Evolutionary conservation across 2,888 invertebrate genomes (phyloP).

Genomic region (Tachina grossa): DNA sequence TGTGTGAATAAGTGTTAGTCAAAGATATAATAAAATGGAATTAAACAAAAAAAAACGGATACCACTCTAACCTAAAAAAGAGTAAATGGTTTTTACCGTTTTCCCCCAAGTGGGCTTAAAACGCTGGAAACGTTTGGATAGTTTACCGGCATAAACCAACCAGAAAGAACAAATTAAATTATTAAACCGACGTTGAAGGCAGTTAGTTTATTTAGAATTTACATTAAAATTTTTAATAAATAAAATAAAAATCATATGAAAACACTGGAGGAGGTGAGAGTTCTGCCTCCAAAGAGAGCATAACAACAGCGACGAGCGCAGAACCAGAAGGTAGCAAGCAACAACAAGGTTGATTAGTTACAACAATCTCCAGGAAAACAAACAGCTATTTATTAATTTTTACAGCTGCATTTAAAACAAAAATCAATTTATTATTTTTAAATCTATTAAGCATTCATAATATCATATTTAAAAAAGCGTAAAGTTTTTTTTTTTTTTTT

Average conservation of each 20-base stretch:
- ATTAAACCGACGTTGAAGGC: constrained; percentile 67
- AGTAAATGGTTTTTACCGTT: constrained; percentile 5
- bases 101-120: constrained; percentile 43
- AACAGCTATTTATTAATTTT: constrained; percentile 51
- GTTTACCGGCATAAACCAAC: constrained; percentile 64
- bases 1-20: constrained; percentile 82
- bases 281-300: constrained; percentile 23
- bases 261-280: constrained; percentile 8
- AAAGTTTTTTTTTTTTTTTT: constrained; percentile 45
- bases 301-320: constrained; percentile 17
- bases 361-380: constrained; percentile 69
- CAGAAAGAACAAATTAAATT: constrained; percentile 67
- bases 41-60: constrained; percentile 29
- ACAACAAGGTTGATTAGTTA: constrained; percentile 63
- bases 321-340: constrained; percentile 31
- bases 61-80: constrained; percentile 17
- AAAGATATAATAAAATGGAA: constrained; percentile 42
- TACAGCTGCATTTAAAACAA: constrained; percentile 53
- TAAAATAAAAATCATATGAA: constrained; percentile 7
- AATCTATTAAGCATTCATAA: constrained; percentile 30
- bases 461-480: constrained; percentile 44
- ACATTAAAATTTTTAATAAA: constrained; percentile 34
- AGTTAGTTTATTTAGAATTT: constrained; percentile 48
- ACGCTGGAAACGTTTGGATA: constrained; percentile 78
- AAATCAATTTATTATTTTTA: constrained; percentile 22